A percentile compares a stretch with the other conserved stretches of the same genome.
These are phyloP conservation scores for Linyphia triangularis DNA, from an alignment of 2,888 invertebrate genomes.

Conservation along the genomic window DNA sequence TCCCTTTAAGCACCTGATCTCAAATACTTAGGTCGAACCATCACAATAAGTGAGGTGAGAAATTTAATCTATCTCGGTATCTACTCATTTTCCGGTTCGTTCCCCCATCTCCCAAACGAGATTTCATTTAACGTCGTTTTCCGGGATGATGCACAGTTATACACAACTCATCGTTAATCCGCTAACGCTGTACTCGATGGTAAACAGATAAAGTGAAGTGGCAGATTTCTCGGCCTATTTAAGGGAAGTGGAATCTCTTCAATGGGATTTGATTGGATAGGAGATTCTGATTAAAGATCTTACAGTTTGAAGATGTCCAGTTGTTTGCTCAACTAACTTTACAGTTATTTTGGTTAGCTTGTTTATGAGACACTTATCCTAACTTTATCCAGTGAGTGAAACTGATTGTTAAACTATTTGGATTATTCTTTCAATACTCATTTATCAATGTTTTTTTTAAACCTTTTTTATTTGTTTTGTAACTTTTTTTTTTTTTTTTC, in stretches of 20 bases:
- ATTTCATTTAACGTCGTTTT: constrained; percentile 12
- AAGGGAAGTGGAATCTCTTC: background rate
- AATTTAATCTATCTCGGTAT: constrained; percentile 27
- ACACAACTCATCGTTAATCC: background rate
- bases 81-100: constrained; percentile 9
- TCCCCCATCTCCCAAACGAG: background rate
- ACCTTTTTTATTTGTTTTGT: too few species aligned
- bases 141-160: background rate
- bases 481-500: too few species aligned
- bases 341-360: too few species aligned
- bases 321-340: too few species aligned
- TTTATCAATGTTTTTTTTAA: too few species aligned
- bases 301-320: too few species aligned
- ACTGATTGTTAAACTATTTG: too few species aligned
- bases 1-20: background rate
- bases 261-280: too few species aligned
- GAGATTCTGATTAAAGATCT: too few species aligned
- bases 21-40: background rate
- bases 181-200: background rate
- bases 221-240: background rate
- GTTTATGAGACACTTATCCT: too few species aligned
- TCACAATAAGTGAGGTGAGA: constrained; percentile 13
- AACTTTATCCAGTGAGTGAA: too few species aligned
- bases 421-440: too few species aligned
- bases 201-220: background rate